Conservation (phyloP, 2,888 invertebrate species). For the Bibio marci region DNA sequence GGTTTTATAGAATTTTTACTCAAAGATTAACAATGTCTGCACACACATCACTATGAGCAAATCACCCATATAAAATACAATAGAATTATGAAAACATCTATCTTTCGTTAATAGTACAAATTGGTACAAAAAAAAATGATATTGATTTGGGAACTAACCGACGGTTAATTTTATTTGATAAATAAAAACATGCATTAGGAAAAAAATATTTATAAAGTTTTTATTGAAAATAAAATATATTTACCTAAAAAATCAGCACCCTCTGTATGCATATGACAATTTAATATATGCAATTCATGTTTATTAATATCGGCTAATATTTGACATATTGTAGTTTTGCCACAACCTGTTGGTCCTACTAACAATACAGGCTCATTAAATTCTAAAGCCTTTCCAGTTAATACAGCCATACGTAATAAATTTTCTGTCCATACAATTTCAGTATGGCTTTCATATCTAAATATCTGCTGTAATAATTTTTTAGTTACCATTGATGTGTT, state of each 20-base stretch:
- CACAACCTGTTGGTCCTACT: conserved; percentile 96
- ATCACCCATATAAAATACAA: no score
- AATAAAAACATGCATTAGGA: no score
- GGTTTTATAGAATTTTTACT: no score
- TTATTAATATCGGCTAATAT: conserved; percentile 53
- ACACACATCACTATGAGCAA: no score
- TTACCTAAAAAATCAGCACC: conserved; percentile 75
- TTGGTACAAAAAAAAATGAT: no score
- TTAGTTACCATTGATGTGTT: conserved; percentile 62
- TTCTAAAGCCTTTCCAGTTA: conserved; percentile 67
- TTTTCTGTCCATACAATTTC: conserved; percentile 92
- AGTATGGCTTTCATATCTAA: conserved; percentile 27
- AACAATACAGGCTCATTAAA: conserved; percentile 89
- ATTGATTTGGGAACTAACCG: no score
- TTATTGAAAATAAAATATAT: no score
- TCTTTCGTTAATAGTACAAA: no score
- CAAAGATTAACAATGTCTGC: no score
- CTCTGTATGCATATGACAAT: conserved; percentile 98
- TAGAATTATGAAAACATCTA: no score
- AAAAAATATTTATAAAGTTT: no score
- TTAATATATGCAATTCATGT: conserved; percentile 60
- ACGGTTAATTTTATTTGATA: no score
- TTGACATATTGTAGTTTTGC: conserved; percentile 93
- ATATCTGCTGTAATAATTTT: conserved; percentile 46
- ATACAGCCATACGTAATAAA: conserved; percentile 64